phyloP scores from a whole-genome alignment of 2,888 invertebrate genomes.

The Polyommatus icarus region DNA sequence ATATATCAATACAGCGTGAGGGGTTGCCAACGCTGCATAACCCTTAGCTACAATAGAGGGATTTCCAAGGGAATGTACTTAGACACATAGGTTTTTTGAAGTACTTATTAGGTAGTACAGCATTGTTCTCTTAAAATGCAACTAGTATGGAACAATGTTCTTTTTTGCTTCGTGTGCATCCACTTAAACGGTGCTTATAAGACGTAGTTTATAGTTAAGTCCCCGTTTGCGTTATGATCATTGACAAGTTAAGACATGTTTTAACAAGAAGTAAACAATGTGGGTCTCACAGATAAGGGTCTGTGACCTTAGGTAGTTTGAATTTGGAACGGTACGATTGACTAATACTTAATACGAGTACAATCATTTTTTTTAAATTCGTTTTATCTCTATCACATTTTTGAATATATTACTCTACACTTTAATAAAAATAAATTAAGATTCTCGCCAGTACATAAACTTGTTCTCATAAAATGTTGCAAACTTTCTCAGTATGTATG shows the following conservation, averaged over 20 bases:
- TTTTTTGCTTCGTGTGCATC: not conserved
- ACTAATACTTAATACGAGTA: not conserved
- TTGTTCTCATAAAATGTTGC: not conserved
- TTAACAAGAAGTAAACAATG: conserved; percentile 17
- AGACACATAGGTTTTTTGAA: conserved; percentile 45
- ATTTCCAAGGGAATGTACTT: conserved; percentile 60
- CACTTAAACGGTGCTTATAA: conserved; percentile 4
- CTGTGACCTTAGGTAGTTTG: not conserved
- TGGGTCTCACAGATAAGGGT: conserved; percentile 1
- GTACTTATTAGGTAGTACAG: conserved; percentile 39
- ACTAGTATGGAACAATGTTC: conserved; percentile 27
- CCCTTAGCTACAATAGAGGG: conserved; percentile 56
- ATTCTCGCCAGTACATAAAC: not conserved
- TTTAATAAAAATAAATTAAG: not conserved
- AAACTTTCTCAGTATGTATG: not conserved
- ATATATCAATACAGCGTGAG: conserved; percentile 57
- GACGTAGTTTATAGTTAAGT: not conserved
- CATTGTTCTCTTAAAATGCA: conserved; percentile 36
- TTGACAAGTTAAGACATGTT: conserved; percentile 33
- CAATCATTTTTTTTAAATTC: not conserved
- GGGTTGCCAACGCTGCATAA: conserved; percentile 67
- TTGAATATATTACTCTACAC: not conserved
- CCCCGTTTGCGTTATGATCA: not conserved
- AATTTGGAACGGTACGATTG: not conserved
- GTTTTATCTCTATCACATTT: not conserved